Evolutionary conservation across 2,888 invertebrate species (phyloP).

Genomic region (Mechanitis messenoides): DNA sequence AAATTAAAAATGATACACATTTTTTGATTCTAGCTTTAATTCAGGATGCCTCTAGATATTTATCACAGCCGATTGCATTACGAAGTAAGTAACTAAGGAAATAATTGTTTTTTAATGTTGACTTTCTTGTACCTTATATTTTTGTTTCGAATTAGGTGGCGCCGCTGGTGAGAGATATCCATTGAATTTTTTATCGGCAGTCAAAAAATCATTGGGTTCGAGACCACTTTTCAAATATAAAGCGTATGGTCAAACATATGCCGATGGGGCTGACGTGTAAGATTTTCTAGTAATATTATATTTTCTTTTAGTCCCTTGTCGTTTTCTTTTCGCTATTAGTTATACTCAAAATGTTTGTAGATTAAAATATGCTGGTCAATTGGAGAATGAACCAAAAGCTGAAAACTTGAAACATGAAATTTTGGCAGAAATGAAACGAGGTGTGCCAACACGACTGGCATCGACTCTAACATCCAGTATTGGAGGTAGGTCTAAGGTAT

Average conservation of each 20-base stretch:
- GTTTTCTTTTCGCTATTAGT: conserved; percentile 1
- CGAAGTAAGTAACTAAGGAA: conserved; percentile 45
- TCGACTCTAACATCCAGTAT: conserved; percentile 39
- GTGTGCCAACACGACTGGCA: conserved; percentile 42
- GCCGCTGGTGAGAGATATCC: conserved; percentile 51
- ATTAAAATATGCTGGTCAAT: conserved; percentile 42
- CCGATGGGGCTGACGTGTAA: conserved; percentile 51
- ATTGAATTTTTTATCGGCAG: conserved; percentile 43
- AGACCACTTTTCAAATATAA: conserved; percentile 49
- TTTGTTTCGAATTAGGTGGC: conserved; percentile 40
- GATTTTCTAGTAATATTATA: conserved; percentile 22
- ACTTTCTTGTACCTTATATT: neutral
- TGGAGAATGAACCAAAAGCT: conserved; percentile 38
- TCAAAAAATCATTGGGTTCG: conserved; percentile 45
- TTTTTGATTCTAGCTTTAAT: conserved; percentile 42
- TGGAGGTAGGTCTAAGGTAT: conserved; percentile 33
- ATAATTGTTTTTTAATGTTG: neutral
- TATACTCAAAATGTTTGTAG: conserved; percentile 29
- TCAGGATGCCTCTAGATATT: conserved; percentile 45
- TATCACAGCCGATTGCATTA: conserved; percentile 53
- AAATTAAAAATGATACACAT: neutral
- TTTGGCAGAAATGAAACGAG: conserved; percentile 41
- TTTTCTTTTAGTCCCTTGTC: conserved; percentile 7
- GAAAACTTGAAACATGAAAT: conserved; percentile 42
- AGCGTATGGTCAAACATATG: conserved; percentile 46